Evolutionary conservation across 2,113 vertebrate species (phyloP), one percentile per base, ranked within the genome.

Genomic region (Gallinago undulata): DNA sequence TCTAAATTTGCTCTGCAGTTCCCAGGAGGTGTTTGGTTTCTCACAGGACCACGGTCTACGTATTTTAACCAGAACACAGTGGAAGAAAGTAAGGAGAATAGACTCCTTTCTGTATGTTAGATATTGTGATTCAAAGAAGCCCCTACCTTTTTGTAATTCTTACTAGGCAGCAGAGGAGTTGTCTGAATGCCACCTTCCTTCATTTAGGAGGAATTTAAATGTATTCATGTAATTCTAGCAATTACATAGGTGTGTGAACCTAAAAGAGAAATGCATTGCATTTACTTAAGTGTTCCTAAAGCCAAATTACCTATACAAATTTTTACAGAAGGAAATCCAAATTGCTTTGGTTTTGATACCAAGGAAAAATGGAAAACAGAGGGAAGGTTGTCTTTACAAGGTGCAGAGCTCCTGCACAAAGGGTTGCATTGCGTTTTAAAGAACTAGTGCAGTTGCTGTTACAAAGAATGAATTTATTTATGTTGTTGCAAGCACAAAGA

Each of bases 1-100:
- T 94, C 95, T 96, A 95, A 68, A 95, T 95, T 94, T 96, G 89
- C 59, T 94, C 63, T 69, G 81, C 67, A 25, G 70, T 30, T 94
- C 96, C 94, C 93, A 8, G 63, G 93, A 82, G 91, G 45, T 76
- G 70, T 70, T 91, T 89, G 93, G 55, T 62, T 91, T 94, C 94
- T 96, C 91, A 57, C 74, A 93, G 88, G 90, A 84, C 85, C 24
- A 48, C 9, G 41, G 72, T 27, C 43, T 55, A 31, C 53, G 81
- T 89, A 77, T 87, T 91, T 89, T 97, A 95, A 93, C 80, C 92
- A 82, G 92, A 87, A 55, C 66, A 79, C 31, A 50, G 57, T 68
- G 57, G 69, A 89, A 79, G 37, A 76, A 90, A 91, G n/a, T 67
- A 16, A 79, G 51, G 57, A 94, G 85, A 77, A 66, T 53, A 82